A percentile compares a stretch with the other conserved stretches of the same genome.
phyloP scores from a whole-genome alignment of 2,888 invertebrate species.

The Scotopteryx bipunctaria region DNA sequence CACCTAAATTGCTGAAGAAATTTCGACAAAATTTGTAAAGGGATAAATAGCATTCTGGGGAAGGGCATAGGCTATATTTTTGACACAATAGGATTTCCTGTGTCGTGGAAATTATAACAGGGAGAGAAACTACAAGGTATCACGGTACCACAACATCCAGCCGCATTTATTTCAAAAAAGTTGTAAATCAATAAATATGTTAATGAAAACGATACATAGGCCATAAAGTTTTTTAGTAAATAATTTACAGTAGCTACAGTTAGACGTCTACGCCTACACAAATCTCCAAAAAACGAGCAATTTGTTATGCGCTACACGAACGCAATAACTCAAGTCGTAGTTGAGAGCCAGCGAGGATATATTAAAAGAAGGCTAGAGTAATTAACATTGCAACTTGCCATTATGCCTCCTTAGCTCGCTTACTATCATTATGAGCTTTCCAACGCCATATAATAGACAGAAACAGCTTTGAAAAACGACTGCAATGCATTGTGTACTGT shows the following conservation, averaged over 20 bases:
- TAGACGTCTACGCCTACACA: slow-evolving; percentile 42
- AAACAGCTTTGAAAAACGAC: slow-evolving; percentile 9
- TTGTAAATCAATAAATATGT: slow-evolving; percentile 18
- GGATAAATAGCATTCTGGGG: too few relatives aligned
- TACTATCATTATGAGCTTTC: slow-evolving; percentile 23
- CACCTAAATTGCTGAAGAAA: too few relatives aligned
- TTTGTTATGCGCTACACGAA: slow-evolving; percentile 65
- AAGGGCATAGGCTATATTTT: too few relatives aligned
- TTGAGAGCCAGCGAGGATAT: slow-evolving; percentile 54
- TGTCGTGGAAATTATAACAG: too few relatives aligned
- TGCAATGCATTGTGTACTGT: slow-evolving; percentile 15
- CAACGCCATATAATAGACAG: slow-evolving; percentile 8
- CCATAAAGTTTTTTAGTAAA: slow-evolving; percentile 32
- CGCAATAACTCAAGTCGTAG: slow-evolving; percentile 64
- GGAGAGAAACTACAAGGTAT: too few relatives aligned
- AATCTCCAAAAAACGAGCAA: slow-evolving; percentile 49
- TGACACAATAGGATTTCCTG: too few relatives aligned
- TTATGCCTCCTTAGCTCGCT: slow-evolving; percentile 34
- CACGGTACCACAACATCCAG: too few relatives aligned
- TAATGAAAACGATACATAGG: slow-evolving; percentile 22
- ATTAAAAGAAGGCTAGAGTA: slow-evolving; percentile 56
- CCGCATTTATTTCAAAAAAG: too few relatives aligned
- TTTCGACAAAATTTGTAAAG: too few relatives aligned
- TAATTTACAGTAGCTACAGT: slow-evolving; percentile 38
- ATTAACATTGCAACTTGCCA: slow-evolving; percentile 55